Evolutionary conservation across 1,140 invertebrate genomes (phyloP).

Genomic region (Paralvinella palmiformis): DNA sequence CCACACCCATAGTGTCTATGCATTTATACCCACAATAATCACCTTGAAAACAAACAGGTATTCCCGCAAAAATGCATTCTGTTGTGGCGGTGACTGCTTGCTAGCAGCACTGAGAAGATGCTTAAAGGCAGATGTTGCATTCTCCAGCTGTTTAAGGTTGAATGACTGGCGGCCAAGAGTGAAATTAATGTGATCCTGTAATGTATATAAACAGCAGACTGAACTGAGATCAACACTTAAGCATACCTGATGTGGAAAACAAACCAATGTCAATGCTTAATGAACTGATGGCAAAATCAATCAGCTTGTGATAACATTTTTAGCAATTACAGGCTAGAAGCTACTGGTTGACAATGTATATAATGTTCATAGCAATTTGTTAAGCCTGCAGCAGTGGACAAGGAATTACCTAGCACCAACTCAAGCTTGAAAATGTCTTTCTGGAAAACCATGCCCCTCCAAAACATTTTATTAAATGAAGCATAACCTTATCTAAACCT

Average conservation of each 20-base stretch:
- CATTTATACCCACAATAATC: conserved; percentile 27
- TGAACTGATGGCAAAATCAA: too few relatives aligned
- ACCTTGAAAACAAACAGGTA: conserved; percentile 78
- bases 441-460: too few relatives aligned
- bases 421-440: too few relatives aligned
- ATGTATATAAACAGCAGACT: conserved; percentile 11
- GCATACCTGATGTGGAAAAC: not conserved
- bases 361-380: too few relatives aligned
- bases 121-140: conserved; percentile 72
- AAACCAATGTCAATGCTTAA: too few relatives aligned
- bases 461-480: too few relatives aligned
- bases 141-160: conserved; percentile 66
- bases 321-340: too few relatives aligned
- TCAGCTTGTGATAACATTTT: too few relatives aligned
- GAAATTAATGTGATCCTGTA: conserved; percentile 83
- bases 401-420: too few relatives aligned
- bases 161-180: conserved; percentile 83
- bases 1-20: not conserved
- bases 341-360: too few relatives aligned
- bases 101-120: conserved; percentile 70
- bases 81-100: conserved; percentile 60
- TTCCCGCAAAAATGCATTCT: conserved; percentile 78
- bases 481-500: too few relatives aligned
- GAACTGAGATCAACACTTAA: not conserved
- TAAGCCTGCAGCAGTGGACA: too few relatives aligned